These are phyloP conservation scores for Thereva unica DNA, from an alignment of 2,888 invertebrate genomes.

Conservation along the genomic window DNA sequence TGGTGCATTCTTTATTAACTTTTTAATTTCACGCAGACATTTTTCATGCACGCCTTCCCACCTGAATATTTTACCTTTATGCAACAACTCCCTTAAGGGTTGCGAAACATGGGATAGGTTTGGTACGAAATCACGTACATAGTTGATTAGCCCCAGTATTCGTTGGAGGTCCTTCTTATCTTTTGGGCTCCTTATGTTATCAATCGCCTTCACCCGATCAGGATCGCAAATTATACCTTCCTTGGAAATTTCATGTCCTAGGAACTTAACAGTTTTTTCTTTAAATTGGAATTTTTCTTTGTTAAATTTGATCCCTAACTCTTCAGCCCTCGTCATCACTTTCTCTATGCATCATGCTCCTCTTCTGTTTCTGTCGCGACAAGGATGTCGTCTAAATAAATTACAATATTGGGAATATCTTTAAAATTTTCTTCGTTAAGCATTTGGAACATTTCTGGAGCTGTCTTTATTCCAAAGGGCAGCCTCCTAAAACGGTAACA, in stretches of 20 bases:
- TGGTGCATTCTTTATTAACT: conserved; percentile 35
- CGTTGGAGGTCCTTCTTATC: conserved; percentile 42
- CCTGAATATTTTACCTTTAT: conserved; percentile 39
- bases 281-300: conserved; percentile 7
- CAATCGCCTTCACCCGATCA: no score
- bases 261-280: neutral
- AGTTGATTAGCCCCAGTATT: conserved; percentile 44
- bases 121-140: conserved; percentile 42
- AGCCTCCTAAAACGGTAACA: neutral
- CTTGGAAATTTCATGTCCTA: no score
- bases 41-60: conserved; percentile 41
- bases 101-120: conserved; percentile 39
- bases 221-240: no score
- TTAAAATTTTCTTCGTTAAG: conserved; percentile 41
- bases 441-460: conserved; percentile 40
- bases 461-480: conserved; percentile 23
- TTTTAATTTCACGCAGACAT: conserved; percentile 37
- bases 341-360: conserved; percentile 14
- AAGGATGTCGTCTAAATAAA: conserved; percentile 30
- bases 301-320: conserved; percentile 11
- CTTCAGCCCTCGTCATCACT: conserved; percentile 16
- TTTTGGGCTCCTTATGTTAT: no score
- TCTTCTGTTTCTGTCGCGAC: conserved; percentile 8
- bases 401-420: conserved; percentile 36
- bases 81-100: conserved; percentile 41